These are phyloP conservation scores for Aldrovandia affinis DNA, from an alignment of 2,797 vertebrate genomes.

Conservation along the genomic window DNA sequence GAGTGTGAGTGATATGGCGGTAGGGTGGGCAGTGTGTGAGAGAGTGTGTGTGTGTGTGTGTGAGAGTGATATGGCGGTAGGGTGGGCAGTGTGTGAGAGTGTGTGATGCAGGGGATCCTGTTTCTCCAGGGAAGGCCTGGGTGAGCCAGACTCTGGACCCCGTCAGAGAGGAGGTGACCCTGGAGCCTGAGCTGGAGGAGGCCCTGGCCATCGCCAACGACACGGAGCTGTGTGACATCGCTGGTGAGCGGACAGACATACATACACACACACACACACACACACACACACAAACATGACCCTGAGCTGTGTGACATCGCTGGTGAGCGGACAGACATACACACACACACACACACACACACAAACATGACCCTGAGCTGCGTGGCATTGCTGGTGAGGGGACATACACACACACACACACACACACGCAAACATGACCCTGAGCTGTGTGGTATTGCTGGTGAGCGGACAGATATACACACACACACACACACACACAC, in stretches of 20 bases:
- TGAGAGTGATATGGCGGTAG: no score
- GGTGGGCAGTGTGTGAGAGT: neutral
- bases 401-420: neutral
- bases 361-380: no score
- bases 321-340: neutral
- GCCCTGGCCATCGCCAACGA: constrained; percentile 91
- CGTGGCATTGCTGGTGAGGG: no score
- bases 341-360: neutral
- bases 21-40: no score
- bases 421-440: neutral
- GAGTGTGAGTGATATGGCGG: no score
- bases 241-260: constrained; percentile 74
- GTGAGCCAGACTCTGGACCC: constrained; percentile 90
- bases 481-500: neutral
- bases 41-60: neutral
- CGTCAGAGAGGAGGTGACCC: constrained; percentile 88
- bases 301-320: no score
- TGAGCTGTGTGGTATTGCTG: no score
- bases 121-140: constrained; percentile 84
- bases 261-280: neutral
- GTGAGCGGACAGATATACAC: no score
- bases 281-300: neutral
- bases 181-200: constrained; percentile 96
- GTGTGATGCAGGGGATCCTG: constrained; percentile 36
- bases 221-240: constrained; percentile 96